Base-by-base conservation (phyloP, 2,113 vertebrate species). In the Erythrocebus patas region DNA sequence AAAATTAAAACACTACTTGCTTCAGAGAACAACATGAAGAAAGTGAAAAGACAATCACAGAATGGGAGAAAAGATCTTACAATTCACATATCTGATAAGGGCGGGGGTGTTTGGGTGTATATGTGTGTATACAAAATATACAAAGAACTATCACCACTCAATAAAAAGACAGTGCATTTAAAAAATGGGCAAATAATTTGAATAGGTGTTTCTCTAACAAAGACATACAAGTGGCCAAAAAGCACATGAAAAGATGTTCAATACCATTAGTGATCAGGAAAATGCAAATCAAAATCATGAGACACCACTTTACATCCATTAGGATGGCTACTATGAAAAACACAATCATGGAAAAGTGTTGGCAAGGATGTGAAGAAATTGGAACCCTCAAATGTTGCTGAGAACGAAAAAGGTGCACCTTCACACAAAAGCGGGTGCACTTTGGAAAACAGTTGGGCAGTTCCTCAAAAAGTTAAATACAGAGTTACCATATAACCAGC, bases 1-100 rank as follows among this genome's bases (percentile, higher is more conserved):
- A 91, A 97, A 95, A 97, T 38, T 61, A 81, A 55, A 85, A 90
- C 61, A 79, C 27, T 72, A 89, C 27, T 73, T 91, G 38, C 75
- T 82, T 94, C 50, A 95, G 93, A 96, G 59, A 76, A 87, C 20
- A 70, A 90, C 11, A 52, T 35, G 25, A 91, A 89, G 73, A 78
- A 90, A 85, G 35, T n/a, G 14, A 94, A 94, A 91, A 86, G 25
- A 92, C 8, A 82, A 94, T 20, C 50, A 82, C 1, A 75, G 6
- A 72, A 93, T 50, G 30, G 18, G 23, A 68, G 88, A 32, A 55
- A 96, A 80, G 68, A 17, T 35, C 38, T 88, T 40, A 81, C 70
- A 89, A 92, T 86, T 94, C 50, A 40, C 32, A 14, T 79, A 82
- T 59, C n/a, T 68, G 18, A 66, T 38, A 86, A 76, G 68, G 13